Percentiles rank a stretch among this genome's conserved stretches.
Evolutionary conservation across 2,113 vertebrate genomes (phyloP).

Genomic region (Gymnorhina tibicen): DNA sequence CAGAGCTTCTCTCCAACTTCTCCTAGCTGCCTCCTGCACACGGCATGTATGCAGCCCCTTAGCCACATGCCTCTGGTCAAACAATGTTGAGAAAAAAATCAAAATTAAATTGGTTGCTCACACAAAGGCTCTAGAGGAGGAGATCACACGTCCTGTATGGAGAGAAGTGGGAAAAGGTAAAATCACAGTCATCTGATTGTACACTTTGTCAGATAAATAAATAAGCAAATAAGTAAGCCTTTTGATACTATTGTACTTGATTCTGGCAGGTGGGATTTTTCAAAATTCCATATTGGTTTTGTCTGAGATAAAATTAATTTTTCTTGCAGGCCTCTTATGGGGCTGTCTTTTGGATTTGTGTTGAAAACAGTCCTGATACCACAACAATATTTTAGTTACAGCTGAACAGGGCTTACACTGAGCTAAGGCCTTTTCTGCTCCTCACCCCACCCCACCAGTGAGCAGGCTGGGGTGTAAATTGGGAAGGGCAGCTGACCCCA

Average conservation of each 20-base stretch:
- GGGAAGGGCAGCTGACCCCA: neutral
- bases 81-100: neutral
- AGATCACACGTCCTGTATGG: accelerated
- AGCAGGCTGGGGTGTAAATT: neutral
- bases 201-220: neutral
- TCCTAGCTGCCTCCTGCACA: neutral
- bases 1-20: neutral
- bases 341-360: neutral
- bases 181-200: neutral
- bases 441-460: accelerated
- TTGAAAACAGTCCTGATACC: neutral
- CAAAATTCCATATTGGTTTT: neutral
- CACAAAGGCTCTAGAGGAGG: neutral
- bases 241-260: neutral
- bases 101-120: neutral
- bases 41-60: too few relatives aligned
- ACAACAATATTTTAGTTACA: neutral
- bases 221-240: neutral
- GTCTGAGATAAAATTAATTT: neutral
- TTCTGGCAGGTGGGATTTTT: neutral
- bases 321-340: neutral
- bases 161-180: neutral
- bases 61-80: neutral
- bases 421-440: neutral
- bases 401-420: neutral